A percentile compares a stretch with the other conserved stretches of the same genome.
These are phyloP conservation scores for Lochmaea crataegi DNA, from an alignment of 2,888 invertebrate genomes.

Conservation along the genomic window DNA sequence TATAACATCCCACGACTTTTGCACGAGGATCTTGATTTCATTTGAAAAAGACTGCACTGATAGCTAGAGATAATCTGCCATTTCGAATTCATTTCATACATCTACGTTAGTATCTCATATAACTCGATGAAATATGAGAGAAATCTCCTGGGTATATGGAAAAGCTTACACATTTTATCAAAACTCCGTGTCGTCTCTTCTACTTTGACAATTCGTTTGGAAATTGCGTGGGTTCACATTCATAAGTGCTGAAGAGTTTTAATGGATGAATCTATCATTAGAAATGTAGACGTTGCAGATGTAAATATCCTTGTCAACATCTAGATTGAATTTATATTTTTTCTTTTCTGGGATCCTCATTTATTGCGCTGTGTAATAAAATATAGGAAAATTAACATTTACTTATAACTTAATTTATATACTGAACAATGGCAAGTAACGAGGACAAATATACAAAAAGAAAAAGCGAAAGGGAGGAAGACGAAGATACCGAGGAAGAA, in stretches of 20 bases:
- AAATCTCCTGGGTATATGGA: neutral
- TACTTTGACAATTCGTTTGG: neutral
- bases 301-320: neutral
- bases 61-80: neutral
- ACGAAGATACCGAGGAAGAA: too few species aligned
- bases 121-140: neutral
- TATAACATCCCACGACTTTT: neutral
- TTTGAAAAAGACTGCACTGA: neutral
- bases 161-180: neutral
- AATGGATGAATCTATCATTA: neutral
- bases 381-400: too few species aligned
- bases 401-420: too few species aligned
- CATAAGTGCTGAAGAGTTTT: neutral
- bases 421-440: too few species aligned
- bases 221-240: neutral
- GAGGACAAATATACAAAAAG: too few species aligned
- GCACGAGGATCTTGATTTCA: neutral
- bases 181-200: neutral
- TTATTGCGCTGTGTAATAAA: too few species aligned
- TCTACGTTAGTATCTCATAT: constrained; percentile 2
- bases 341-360: too few species aligned
- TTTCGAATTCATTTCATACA: constrained; percentile 1
- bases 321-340: too few species aligned
- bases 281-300: neutral
- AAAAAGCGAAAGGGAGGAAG: too few species aligned